Percentiles rank a stretch among this genome's conserved stretches.
These are phyloP conservation scores for Cylloceria caligata DNA, from an alignment of 2,888 invertebrate genomes.

Conservation along the genomic window DNA sequence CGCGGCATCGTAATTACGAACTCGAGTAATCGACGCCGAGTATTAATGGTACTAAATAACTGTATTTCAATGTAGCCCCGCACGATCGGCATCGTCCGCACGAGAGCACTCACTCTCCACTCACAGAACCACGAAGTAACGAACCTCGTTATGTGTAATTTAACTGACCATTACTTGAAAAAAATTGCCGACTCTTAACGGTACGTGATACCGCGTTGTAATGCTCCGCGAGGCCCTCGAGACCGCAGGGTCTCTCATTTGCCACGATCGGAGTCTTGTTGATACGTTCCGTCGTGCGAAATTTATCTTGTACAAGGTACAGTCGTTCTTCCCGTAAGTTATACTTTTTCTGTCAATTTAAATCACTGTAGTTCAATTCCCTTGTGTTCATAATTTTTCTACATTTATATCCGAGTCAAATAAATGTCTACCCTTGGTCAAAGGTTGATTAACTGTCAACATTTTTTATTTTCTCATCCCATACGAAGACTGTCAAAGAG, in stretches of 20 bases:
- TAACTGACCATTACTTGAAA: conserved; percentile 61
- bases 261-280: conserved; percentile 25
- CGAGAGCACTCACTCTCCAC: conserved; percentile 28
- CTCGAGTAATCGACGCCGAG: conserved; percentile 72
- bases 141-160: conserved; percentile 70
- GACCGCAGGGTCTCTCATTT: conserved; percentile 57
- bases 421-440: no score
- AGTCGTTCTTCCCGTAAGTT: conserved; percentile 18
- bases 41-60: conserved; percentile 73
- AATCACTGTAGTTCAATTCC: not conserved
- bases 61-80: conserved; percentile 69
- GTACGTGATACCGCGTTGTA: conserved; percentile 56
- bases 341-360: not conserved
- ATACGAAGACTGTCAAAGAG: no score
- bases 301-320: conserved; percentile 40
- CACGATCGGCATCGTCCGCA: conserved; percentile 44
- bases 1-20: conserved; percentile 72
- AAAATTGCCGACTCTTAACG: conserved; percentile 60
- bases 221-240: conserved; percentile 41
- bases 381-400: not conserved
- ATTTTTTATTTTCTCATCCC: no score
- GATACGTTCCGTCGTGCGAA: conserved; percentile 31
- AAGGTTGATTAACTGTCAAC: no score
- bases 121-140: conserved; percentile 65
- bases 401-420: no score